Evolutionary conservation across 2,113 vertebrate genomes (phyloP), one percentile per base, ranked within the genome.

Genomic region (Rhinopomastus cyanomelas): DNA sequence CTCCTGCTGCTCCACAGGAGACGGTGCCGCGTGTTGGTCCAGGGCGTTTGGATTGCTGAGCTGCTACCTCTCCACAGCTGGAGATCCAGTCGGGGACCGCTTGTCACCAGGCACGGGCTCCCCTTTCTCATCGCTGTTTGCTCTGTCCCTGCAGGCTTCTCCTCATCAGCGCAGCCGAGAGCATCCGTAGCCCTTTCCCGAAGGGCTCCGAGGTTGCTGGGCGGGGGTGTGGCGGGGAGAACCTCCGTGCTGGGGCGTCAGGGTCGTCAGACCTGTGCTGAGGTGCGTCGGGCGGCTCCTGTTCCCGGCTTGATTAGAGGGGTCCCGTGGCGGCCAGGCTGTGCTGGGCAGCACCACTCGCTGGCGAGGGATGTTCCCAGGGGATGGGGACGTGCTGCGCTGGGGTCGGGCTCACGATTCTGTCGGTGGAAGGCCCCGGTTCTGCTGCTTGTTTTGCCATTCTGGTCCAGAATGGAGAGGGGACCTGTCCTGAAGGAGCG

Each of bases 31-130:
- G 17, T 52, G 56, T 23, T 87, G 78, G 21, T 39, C 8, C 22
- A 59, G 65, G 73, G 32, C 1, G 18, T 53, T 80, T 64, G 18
- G 15, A 65, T 21, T 37, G 32, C 64, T 92, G 82, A 93, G 92
- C 60, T 85, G 20, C 73, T 61, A 7, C 87, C 78, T 61, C n/a
- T 65, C 22, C 53, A 23, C 80, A 93, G 85, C 69, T 79, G 65
- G 42, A 25, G 49, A 5, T 16, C 51, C 4, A 76, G 83, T 51
- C 83, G 37, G 39, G 68, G 12, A n/a, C 30, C 49, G 57, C 53
- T 48, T 48, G n/a, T 22, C 23, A 30, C 14, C 67, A 74, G 80
- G 27, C 73, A 2, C 29, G 32, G 78, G 6, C 65, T 57, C 3
- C 69, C 16, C 44, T 68, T 52, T 56, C 30, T 29, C 39, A 6